Conservation (phyloP, 1,140 invertebrate species). For the Drosophila lacertosa region DNA sequence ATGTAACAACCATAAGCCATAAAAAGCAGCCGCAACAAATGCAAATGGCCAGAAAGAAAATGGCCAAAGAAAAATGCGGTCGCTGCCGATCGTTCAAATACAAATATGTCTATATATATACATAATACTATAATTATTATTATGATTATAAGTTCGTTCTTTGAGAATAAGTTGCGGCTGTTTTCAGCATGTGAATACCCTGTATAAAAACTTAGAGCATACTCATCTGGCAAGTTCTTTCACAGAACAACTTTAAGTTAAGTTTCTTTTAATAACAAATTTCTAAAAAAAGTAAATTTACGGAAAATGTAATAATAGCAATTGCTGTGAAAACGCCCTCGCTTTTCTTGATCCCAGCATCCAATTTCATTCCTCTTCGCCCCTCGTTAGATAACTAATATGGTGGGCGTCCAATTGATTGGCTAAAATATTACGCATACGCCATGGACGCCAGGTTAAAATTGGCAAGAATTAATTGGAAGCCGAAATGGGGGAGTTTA, state of each 20-base stretch:
- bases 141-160: conserved; percentile 12
- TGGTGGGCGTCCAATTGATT: conserved; percentile 25
- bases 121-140: conserved; percentile 20
- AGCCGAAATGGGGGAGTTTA: conserved; percentile 7
- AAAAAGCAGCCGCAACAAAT: conserved; percentile 13
- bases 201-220: background rate
- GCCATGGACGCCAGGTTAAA: conserved; percentile 54
- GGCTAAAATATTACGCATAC: conserved; percentile 73
- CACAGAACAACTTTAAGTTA: too few relatives aligned
- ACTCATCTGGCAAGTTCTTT: too few relatives aligned
- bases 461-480: conserved; percentile 66
- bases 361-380: too few relatives aligned
- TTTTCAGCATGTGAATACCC: conserved; percentile 29
- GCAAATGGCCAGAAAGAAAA: conserved; percentile 25
- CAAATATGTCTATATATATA: background rate
- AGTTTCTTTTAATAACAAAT: conserved; percentile 35
- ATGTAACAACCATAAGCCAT: conserved; percentile 18
- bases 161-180: conserved; percentile 39
- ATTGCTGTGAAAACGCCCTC: background rate
- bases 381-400: background rate
- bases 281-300: conserved; percentile 25
- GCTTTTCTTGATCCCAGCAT: background rate
- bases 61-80: conserved; percentile 32
- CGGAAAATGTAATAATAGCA: conserved; percentile 68
- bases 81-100: conserved; percentile 14